Evolutionary conservation across 2,797 vertebrate genomes (phyloP), one percentile per base, ranked within the genome.

Genomic region (Sebastes minor): DNA sequence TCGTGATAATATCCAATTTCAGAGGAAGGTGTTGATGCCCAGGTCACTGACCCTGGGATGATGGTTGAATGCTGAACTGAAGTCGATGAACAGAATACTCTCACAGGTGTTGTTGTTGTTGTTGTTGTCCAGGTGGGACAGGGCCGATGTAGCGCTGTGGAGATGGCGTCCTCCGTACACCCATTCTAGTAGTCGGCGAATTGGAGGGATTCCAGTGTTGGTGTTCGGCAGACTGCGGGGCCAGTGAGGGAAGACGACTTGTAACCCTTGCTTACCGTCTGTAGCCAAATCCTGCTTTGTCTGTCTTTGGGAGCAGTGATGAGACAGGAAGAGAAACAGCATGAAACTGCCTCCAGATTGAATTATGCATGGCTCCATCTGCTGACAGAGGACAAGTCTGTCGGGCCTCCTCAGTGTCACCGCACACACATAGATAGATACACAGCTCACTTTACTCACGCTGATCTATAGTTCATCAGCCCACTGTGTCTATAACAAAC

Each of bases 321-420:
- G 87, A 91, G 89, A 90, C 79, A 88, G 89, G 93, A 95, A 94
- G 86, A 91, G 88, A 94, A 95, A 88, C 94, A 95, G 94, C 95
- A 95, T 91, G 93, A 89, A 94, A 93, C 92, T 90, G 91, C 89
- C 90, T 93, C 89, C 74, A 84, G 86, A 93, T 81, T 95, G 91
- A 95, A 96, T 95, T 94, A 96, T 95, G 94, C 89, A 96, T 95
- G 91, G 66, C 72, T 91, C 95, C 95, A 94, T 96, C 95, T 96
- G 94, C 92, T 95, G 92, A 95, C 92, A 91, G 93, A 92, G 88
- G 87, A 92, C 88, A 89, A 87, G 90, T 95, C 93, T 95, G 94
- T 94, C 94, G 95, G 88, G 81, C 83, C 86, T 85, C 77, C 81
- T 95, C 90, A 95, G 86, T 87, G 83, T 94, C 91, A 92, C 46